Conservation (phyloP, 2,888 invertebrate species). For the Biston betularia region DNA sequence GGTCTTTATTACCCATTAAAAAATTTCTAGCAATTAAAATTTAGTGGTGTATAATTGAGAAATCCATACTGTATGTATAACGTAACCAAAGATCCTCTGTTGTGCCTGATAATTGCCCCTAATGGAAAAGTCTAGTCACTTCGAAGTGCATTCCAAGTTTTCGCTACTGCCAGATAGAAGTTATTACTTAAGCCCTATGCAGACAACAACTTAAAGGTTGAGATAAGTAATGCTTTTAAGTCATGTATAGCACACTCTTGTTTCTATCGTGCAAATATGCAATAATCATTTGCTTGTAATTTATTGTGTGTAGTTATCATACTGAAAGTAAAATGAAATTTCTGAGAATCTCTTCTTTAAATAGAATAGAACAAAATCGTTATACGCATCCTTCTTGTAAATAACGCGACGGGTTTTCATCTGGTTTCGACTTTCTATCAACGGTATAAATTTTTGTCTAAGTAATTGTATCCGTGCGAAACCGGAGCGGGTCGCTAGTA, state of each 20-base stretch:
- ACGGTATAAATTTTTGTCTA: not conserved
- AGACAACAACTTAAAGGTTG: constrained; percentile 66
- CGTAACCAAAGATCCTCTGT: constrained; percentile 66
- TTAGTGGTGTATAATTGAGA: no score
- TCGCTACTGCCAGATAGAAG: constrained; percentile 77
- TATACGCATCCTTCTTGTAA: no score
- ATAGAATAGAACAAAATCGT: no score
- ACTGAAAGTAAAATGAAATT: no score
- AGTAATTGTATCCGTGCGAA: not conserved
- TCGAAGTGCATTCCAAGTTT: constrained; percentile 84
- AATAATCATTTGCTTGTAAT: constrained; percentile 5
- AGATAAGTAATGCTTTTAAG: constrained; percentile 56
- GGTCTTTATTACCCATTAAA: no score
- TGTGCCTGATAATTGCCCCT: constrained; percentile 84
- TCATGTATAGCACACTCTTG: constrained; percentile 31
- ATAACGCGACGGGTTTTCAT: no score
- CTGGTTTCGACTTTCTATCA: not conserved
- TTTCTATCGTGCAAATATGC: constrained; percentile 29
- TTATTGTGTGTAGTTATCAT: not conserved
- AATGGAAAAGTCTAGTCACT: constrained; percentile 86
- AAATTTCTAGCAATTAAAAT: no score
- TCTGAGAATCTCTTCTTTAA: not conserved
- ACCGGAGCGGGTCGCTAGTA: not conserved
- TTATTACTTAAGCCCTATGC: constrained; percentile 76
- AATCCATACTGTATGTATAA: constrained; percentile 19